These are phyloP conservation scores for Noctuana brunneofusca DNA, from an alignment of 2,888 invertebrate species.

Conservation along the genomic window DNA sequence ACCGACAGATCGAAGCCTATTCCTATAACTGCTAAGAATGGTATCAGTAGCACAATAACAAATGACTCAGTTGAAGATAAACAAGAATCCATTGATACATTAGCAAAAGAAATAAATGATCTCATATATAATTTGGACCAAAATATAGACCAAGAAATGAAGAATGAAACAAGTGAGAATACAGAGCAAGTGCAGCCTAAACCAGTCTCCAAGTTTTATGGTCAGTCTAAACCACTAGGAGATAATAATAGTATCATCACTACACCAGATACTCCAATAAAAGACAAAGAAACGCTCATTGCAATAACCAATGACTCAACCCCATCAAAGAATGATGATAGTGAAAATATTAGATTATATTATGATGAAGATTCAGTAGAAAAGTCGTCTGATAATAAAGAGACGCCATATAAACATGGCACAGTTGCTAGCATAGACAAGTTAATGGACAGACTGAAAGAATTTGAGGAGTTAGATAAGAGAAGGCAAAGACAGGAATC, in stretches of 20 bases:
- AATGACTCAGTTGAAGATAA: constrained; percentile 61
- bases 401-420: constrained; percentile 66
- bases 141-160: constrained; percentile 64
- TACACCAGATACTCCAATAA: constrained; percentile 65
- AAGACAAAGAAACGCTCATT: constrained; percentile 59
- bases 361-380: constrained; percentile 74
- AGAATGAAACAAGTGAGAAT: constrained; percentile 43
- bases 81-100: constrained; percentile 70
- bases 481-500: constrained; percentile 73
- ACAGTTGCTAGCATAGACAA: constrained; percentile 76
- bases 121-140: constrained; percentile 74
- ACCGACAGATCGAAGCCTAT: constrained; percentile 49
- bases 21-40: constrained; percentile 43
- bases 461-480: constrained; percentile 78
- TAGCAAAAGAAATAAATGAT: constrained; percentile 76
- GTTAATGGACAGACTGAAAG: constrained; percentile 77
- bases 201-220: constrained; percentile 66
- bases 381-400: constrained; percentile 62
- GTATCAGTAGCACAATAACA: constrained; percentile 50
- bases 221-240: constrained; percentile 63
- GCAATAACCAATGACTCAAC: constrained; percentile 61
- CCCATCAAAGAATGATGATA: constrained; percentile 71
- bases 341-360: constrained; percentile 73
- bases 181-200: constrained; percentile 62
- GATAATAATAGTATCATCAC: constrained; percentile 63